Base-by-base conservation (phyloP, 2,113 vertebrate genomes). In the Pygoscelis antarcticus region DNA sequence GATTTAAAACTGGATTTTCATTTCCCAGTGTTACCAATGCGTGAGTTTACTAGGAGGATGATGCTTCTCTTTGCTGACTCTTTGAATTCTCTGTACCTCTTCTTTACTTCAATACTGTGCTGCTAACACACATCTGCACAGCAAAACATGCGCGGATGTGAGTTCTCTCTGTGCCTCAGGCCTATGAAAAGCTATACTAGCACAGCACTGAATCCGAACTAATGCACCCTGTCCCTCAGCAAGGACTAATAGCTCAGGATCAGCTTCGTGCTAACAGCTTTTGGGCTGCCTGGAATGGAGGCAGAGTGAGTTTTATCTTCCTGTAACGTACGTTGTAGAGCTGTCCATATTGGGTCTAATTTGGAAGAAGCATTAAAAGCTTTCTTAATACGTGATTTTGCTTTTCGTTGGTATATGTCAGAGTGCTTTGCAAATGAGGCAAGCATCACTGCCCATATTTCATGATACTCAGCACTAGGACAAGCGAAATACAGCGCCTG, bases 261-360 rank as follows among this genome's bases (percentile, higher is more conserved):
- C 36, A 76, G 34, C 90, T 80, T 95, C 57, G 58, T 54, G 27
- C 34, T 54, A 91, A 90, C 75, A 90, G 96, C 93, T 91, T 82
- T 65, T 38, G 49, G 77, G 66, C 75, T 70, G 87, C 52, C 75
- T 96, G 54, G 40, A 72, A 69, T 40, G 52, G 52, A 95, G 44
- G 78, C 40, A 88, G 71, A 89, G 74, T 68, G 87, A 65, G 19
- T 80, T 97, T 96, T 77, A 85, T 88, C 70, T 83, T 93, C 84
- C 96, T 82, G 83, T 82, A 91, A 54, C 6, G 44, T 87, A 61
- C 52, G 83, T 94, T 69, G 30, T 83, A 83, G 44, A 85, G 54
- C 75, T 91, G 26, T 74, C 66, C 30, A 40, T 49, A 93, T 2
- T 32, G n/a, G 20, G n/a, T 79, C 23, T 42, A 36, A 85, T 89